Conservation (phyloP, 2,113 vertebrate genomes). For the Protobothrops mucrosquamatus region DNA sequence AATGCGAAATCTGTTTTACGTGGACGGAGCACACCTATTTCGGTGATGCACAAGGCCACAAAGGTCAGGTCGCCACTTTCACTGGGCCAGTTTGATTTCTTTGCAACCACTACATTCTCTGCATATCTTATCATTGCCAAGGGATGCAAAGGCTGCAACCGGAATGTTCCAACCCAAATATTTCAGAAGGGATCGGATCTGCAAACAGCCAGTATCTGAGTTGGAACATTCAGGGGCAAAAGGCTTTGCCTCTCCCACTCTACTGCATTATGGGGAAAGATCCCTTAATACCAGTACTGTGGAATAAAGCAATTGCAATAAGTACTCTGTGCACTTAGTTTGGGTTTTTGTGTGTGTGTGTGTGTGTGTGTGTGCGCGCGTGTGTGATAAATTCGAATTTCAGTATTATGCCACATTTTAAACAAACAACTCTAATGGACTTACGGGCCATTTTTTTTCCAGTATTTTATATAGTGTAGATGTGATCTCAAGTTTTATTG, state of each 20-base stretch:
- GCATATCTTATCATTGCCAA: neutral
- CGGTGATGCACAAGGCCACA: neutral
- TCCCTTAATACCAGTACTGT: neutral
- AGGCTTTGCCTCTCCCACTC: neutral
- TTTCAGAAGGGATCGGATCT: neutral
- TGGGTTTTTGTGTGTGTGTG: slow-evolving; percentile 19
- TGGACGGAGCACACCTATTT: neutral
- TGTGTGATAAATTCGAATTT: slow-evolving; percentile 35
- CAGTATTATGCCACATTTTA: slow-evolving; percentile 69
- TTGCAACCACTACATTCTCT: neutral
- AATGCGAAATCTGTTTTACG: neutral
- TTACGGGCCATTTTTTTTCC: slow-evolving; percentile 63
- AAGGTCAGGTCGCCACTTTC: neutral
- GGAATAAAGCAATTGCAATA: slow-evolving; percentile 32
- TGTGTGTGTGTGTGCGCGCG: neutral
- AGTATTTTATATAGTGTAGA: slow-evolving; percentile 70
- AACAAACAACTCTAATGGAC: slow-evolving; percentile 66
- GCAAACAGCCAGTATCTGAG: neutral
- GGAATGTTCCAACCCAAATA: neutral
- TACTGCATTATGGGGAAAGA: neutral
- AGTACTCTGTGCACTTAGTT: slow-evolving; percentile 33
- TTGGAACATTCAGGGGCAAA: neutral
- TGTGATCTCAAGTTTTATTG: slow-evolving; percentile 51
- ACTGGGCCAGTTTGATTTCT: neutral
- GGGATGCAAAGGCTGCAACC: neutral